A percentile compares a stretch with the other conserved stretches of the same genome.
phyloP scores from a whole-genome alignment of 2,888 invertebrate genomes.

The Caenorhabditis parvicauda region DNA sequence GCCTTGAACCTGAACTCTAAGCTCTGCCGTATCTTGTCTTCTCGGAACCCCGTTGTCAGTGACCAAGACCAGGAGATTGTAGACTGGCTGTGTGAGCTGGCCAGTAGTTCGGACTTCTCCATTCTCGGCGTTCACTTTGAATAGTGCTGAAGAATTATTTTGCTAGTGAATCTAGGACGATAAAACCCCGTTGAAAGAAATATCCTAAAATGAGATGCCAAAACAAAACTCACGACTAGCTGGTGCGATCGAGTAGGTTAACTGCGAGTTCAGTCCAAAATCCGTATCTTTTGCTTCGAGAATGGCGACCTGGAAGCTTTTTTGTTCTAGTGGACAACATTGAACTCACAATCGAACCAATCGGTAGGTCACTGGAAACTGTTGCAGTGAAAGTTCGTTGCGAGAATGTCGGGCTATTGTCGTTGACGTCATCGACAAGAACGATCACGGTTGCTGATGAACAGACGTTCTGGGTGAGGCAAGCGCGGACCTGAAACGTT shows the following conservation, averaged over 20 bases:
- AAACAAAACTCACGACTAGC: constrained; percentile 27
- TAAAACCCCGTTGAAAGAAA: neutral
- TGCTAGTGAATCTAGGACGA: neutral
- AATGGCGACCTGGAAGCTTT: constrained; percentile 7
- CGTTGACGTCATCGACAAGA: constrained; percentile 50
- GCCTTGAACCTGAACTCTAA: constrained; percentile 36
- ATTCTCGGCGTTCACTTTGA: constrained; percentile 25
- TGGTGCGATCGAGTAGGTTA: constrained; percentile 37
- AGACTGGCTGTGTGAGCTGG: constrained; percentile 23
- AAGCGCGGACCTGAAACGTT: constrained; percentile 30
- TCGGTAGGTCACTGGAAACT: constrained; percentile 49
- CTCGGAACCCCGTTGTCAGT: constrained; percentile 37
- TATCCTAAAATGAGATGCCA: too few species aligned
- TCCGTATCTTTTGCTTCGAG: constrained; percentile 46
- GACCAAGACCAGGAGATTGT: constrained; percentile 28
- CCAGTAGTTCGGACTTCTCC: constrained; percentile 25
- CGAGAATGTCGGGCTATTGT: constrained; percentile 49
- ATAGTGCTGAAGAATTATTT: constrained; percentile 19
- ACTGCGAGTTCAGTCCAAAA: constrained; percentile 35
- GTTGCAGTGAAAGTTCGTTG: constrained; percentile 32
- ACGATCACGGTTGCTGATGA: constrained; percentile 23
- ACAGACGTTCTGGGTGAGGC: constrained; percentile 29
- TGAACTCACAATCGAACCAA: constrained; percentile 34
- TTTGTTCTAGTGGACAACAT: too few species aligned
- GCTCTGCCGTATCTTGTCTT: constrained; percentile 27